Base-by-base conservation (phyloP, 1,140 invertebrate genomes). In the Hyles euphorbiae region DNA sequence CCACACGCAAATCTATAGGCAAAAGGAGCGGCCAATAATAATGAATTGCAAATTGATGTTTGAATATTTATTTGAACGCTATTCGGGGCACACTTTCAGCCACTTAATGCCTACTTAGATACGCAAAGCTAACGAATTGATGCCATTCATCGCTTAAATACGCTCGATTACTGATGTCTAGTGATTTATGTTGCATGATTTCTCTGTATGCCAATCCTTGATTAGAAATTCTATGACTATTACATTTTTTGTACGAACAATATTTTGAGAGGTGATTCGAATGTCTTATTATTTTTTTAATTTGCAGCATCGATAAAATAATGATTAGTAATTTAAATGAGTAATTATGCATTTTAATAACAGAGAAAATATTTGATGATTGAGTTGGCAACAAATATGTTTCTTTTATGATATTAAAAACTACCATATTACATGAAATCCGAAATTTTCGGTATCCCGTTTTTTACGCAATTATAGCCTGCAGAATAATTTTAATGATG, bases 401-500 rank as follows among this genome's bases (percentile, higher is more conserved):
- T n/a, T n/a, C 1, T 7, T 60, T 61, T 79, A 58, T 34, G 78
- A 63, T 79, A 83, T 83, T 48, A 58, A 71, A 9, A 72, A 80
- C 72, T 78, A 86, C 83, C 72, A 22, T 22, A 22, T 22, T 22
- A 22, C 22, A 22, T 22, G 2, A 22, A 22, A 22, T 22, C 22
- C 22, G 22, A 22, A 22, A 22, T 22, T 22, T 22, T 22, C 22
- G 22, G 2, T 22, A 22, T 22, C 22, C 22, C 2, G 22, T 2
- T 22, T 22, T 22, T 22, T 22, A 22, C 0, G 22, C 22, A 22
- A 22, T 22, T 22, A 22, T 22, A 22, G 22, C 22, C 22, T 1
- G 22, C 22, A 22, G 22, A 22, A 22, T 22, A 22, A 22, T 22
- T 22, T 22, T 76, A 83, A 78, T 79, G 78, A 40, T 1, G 8